Base-by-base conservation (phyloP, 2,797 vertebrate genomes). In the Ceryle rudis region DNA sequence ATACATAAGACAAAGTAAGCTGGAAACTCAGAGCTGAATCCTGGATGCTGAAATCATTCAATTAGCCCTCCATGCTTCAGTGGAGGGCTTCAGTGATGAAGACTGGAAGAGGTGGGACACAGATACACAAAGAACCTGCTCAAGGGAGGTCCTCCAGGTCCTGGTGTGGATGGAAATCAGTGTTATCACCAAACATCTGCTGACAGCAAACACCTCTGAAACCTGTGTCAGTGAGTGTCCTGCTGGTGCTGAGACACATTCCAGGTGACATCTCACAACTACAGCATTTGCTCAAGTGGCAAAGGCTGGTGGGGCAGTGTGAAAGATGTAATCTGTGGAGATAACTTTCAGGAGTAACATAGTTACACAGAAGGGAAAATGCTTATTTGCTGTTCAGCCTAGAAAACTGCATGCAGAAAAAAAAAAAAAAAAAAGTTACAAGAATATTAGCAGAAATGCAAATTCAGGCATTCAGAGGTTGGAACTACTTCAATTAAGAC, bases 171-270 rank as follows among this genome's bases (percentile, higher is more conserved):
- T 81, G 33, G 52, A 49, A 65, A 86, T 52, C 52, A 33, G 9
- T 0, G 0, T 31, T 81, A 37, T 86, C 46, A 72, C 51, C 46
- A 69, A 74, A 39, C n/a, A 62, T 13, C 66, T 92, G 69, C 83
- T 81, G 83, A 41, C 66, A 84, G 25, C 58, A 71, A 64, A 58
- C 17, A 58, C 20, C 0, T 37, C 67, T 72, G 83, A 74, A 81
- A 78, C 44, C 12, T 20, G 42, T 44, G 35, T 33, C 62, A 35
- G 14, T 12, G 39, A 55, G 22, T 5, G 14, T 41, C 44, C 46
- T 0, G 1, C 19, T 42, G 37, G 35, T 4, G 3, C 70, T 35
- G 39, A 93, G 35, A 64, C 51, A 26, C 2, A 0, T 46, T 82
- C 44, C 21, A 41, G 61, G 57, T 51, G 89, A 73, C 7, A 20